Percentiles rank a stretch among this genome's conserved stretches.
Evolutionary conservation across 2,113 vertebrate genomes (phyloP).

Genomic region (Donacobius atricapilla): DNA sequence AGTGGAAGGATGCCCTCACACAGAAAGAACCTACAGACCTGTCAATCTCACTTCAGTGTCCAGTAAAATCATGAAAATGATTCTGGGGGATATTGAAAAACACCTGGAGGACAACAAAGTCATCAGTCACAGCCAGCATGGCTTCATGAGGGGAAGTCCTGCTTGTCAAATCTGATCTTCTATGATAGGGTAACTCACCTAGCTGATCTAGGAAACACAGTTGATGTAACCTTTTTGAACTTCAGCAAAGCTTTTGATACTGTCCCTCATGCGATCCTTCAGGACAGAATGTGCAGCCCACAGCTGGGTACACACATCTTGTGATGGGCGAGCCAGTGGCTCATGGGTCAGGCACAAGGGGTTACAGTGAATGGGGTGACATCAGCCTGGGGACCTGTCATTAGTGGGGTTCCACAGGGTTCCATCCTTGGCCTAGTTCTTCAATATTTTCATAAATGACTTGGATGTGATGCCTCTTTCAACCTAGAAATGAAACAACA

Average conservation of each 20-base stretch:
- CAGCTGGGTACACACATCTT: background rate
- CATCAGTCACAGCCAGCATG: background rate
- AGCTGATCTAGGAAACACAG: background rate
- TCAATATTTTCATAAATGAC: background rate
- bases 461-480: background rate
- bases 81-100: background rate
- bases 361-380: background rate
- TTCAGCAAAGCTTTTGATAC: background rate
- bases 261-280: background rate
- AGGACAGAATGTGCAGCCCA: background rate
- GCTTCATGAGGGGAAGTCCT: background rate
- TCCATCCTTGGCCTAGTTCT: background rate
- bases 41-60: background rate
- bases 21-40: background rate
- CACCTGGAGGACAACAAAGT: background rate
- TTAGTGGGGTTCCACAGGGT: background rate
- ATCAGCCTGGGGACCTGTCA: background rate
- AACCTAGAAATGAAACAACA: background rate
- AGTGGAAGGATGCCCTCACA: background rate
- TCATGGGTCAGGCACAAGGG: background rate
- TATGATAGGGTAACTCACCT: fast-evolving
- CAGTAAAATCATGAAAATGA: background rate
- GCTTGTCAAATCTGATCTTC: background rate
- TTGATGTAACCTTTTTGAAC: background rate
- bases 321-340: fast-evolving